Conservation (phyloP, 2,888 invertebrate genomes). For the Linnaemya vulpina region DNA sequence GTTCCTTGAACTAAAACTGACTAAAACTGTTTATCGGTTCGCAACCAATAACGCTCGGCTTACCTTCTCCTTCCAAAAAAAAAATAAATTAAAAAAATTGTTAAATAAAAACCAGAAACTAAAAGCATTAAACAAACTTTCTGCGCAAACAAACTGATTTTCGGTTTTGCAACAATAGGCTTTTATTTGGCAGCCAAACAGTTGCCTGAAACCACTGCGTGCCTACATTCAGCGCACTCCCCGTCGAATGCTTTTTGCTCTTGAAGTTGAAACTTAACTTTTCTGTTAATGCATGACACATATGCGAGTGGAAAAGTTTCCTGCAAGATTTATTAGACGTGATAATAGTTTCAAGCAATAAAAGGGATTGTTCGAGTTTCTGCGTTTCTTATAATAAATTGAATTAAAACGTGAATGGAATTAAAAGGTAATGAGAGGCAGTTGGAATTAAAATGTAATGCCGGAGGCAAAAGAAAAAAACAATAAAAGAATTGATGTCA, state of each 20-base stretch:
- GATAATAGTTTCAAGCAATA: constrained; percentile 53
- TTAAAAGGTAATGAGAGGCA: too few relatives aligned
- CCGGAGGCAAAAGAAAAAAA: too few relatives aligned
- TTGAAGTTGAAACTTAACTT: constrained; percentile 36
- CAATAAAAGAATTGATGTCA: too few relatives aligned
- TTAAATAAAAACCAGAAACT: too few relatives aligned
- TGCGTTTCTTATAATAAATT: too few relatives aligned
- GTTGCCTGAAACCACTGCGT: background rate
- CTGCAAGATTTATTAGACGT: constrained; percentile 47
- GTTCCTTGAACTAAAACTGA: too few relatives aligned
- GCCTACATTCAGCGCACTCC: background rate
- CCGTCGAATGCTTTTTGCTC: background rate
- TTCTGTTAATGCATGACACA: constrained; percentile 50
- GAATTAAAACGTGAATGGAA: too few relatives aligned
- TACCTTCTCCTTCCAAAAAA: background rate
- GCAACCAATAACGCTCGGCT: background rate
- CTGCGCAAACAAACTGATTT: background rate
- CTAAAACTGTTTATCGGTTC: background rate
- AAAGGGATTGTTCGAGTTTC: background rate
- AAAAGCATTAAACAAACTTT: background rate
- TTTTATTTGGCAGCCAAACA: background rate
- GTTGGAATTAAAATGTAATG: too few relatives aligned
- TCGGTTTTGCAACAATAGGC: background rate
- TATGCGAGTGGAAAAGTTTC: constrained; percentile 34
- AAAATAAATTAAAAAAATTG: background rate